These are phyloP conservation scores for Lochmaea crataegi DNA, from an alignment of 2,888 invertebrate genomes.

Conservation along the genomic window DNA sequence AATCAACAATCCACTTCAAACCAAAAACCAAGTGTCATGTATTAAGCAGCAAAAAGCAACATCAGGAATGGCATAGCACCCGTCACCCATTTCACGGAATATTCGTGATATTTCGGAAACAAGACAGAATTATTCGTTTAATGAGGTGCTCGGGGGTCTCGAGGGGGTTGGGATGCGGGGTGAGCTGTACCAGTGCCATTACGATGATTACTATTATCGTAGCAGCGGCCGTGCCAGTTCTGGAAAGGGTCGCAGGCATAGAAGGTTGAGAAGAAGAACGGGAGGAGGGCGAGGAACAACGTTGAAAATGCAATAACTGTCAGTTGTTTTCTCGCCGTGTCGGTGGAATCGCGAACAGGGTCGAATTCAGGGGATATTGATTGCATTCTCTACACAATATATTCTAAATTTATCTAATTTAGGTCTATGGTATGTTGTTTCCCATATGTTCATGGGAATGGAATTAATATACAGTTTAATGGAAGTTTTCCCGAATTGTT, in stretches of 20 bases:
- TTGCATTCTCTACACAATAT: slow-evolving; percentile 25
- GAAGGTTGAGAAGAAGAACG: slow-evolving; percentile 46
- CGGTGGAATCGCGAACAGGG: slow-evolving; percentile 44
- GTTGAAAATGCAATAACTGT: slow-evolving; percentile 66
- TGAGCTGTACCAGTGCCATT: slow-evolving; percentile 51
- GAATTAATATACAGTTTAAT: no score
- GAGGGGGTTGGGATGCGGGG: slow-evolving; percentile 25
- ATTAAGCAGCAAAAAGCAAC: slow-evolving; percentile 27
- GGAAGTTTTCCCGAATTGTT: no score
- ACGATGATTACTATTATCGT: slow-evolving; percentile 57
- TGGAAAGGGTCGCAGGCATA: slow-evolving; percentile 42
- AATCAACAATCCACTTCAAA: slow-evolving; percentile 1
- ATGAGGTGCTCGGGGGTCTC: slow-evolving; percentile 37
- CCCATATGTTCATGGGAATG: no score
- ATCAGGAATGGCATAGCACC: slow-evolving; percentile 24
- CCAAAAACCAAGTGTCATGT: slow-evolving; percentile 25
- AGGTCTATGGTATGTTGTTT: neutral
- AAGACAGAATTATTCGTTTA: slow-evolving; percentile 45
- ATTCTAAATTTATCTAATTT: neutral
- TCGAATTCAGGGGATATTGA: slow-evolving; percentile 42
- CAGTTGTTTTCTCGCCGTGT: slow-evolving; percentile 58
- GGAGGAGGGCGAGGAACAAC: slow-evolving; percentile 43
- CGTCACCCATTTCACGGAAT: slow-evolving; percentile 31
- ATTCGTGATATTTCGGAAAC: slow-evolving; percentile 46
- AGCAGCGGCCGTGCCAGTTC: slow-evolving; percentile 42